A percentile compares a stretch with the other conserved stretches of the same genome.
Conservation (phyloP, 2,113 vertebrate species). For the Erythrocebus patas region DNA sequence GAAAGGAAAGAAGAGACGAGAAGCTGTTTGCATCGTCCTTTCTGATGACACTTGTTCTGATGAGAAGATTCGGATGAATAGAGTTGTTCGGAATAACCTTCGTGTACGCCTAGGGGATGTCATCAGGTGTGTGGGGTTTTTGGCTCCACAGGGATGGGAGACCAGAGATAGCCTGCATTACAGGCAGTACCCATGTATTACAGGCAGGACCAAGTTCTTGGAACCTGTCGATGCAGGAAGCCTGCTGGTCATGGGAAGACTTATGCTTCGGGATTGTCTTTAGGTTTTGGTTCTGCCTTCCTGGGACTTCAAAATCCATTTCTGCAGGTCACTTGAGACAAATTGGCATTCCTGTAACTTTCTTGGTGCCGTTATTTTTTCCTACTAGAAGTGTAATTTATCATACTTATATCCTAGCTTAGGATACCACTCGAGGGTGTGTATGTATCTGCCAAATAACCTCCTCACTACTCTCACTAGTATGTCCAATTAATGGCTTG, state of each 20-base stretch:
- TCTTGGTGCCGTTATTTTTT: not conserved
- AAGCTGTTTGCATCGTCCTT: slow-evolving; percentile 98
- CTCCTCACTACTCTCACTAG: not conserved
- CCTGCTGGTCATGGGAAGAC: not conserved
- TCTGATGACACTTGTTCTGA: slow-evolving; percentile 98
- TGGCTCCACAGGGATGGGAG: slow-evolving; percentile 38
- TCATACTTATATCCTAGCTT: not conserved
- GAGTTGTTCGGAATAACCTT: slow-evolving; percentile 98
- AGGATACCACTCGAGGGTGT: not conserved
- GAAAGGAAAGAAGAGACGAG: slow-evolving; percentile 98
- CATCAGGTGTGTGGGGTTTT: slow-evolving; percentile 88
- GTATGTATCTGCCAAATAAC: not conserved
- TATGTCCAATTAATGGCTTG: slow-evolving; percentile 18
- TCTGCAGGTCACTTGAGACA: not conserved
- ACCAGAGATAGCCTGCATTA: slow-evolving; percentile 1
- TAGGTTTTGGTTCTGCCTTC: slow-evolving; percentile 19
- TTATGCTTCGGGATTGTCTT: not conserved
- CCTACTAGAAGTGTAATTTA: not conserved
- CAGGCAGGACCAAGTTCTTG: not conserved
- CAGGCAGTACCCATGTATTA: not conserved
- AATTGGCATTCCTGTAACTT: not conserved
- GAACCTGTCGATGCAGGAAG: not conserved
- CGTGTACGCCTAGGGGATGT: slow-evolving; percentile 96
- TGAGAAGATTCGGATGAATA: slow-evolving; percentile 99
- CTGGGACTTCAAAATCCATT: not conserved